phyloP scores from a whole-genome alignment of 2,113 vertebrate species.

The Neotoma lepida region DNA sequence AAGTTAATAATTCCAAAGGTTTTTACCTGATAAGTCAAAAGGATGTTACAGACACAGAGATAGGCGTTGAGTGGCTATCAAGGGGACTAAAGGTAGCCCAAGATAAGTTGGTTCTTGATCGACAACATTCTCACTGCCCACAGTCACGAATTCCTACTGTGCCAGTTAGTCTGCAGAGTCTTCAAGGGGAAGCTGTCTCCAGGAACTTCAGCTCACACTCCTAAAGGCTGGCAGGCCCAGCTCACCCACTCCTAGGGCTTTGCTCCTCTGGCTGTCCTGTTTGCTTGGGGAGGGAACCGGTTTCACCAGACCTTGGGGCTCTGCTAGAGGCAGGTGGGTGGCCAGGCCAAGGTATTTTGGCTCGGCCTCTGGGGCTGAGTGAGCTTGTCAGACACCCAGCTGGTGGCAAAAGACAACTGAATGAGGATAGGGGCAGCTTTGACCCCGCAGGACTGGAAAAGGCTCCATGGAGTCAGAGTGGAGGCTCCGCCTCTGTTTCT shows the following conservation, averaged over 20 bases:
- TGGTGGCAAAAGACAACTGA: not conserved
- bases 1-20: not conserved
- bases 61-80: too few relatives aligned
- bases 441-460: not conserved
- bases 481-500: fast-evolving
- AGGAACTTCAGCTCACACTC: not conserved
- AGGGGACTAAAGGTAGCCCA: not conserved
- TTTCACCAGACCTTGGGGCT: conserved; percentile 18
- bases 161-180: not conserved
- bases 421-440: not conserved
- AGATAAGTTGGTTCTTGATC: not conserved
- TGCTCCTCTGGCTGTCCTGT: not conserved
- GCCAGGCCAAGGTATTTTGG: not conserved
- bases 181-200: not conserved
- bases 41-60: not conserved
- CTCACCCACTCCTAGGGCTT: not conserved
- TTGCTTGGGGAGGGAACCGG: conserved; percentile 18
- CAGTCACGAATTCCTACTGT: not conserved
- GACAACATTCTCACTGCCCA: not conserved
- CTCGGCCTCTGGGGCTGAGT: not conserved
- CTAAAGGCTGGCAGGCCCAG: not conserved
- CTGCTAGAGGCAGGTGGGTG: not conserved
- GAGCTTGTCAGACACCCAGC: not conserved
- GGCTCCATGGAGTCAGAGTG: fast-evolving
- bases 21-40: too few relatives aligned